Conservation (phyloP, 1,140 invertebrate species). For the Lamellibrachia luymesi region DNA sequence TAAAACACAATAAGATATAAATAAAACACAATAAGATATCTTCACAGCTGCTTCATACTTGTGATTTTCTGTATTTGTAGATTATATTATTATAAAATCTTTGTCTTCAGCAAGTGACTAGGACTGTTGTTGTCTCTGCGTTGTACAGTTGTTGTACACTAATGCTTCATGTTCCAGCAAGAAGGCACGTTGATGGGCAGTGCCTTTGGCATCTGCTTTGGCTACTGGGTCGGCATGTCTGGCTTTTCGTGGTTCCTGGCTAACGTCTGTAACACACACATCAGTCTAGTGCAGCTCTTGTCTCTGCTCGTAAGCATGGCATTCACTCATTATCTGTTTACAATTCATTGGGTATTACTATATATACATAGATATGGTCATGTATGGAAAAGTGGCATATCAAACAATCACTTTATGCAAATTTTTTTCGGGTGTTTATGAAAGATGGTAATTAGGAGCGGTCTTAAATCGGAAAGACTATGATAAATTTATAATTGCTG, state of each 20-base stretch:
- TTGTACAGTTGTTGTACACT: background rate
- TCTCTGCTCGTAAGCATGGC: slow-evolving; percentile 50
- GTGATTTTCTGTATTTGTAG: too few species aligned
- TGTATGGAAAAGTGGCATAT: background rate
- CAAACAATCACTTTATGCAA: background rate
- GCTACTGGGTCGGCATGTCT: slow-evolving; percentile 56
- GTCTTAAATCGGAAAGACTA: too few species aligned
- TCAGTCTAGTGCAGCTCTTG: slow-evolving; percentile 51
- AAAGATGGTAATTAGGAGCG: background rate
- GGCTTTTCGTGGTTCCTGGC: slow-evolving; percentile 49
- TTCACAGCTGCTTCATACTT: too few species aligned
- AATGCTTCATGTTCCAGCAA: slow-evolving; percentile 42
- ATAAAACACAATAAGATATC: too few species aligned
- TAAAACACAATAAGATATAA: too few species aligned
- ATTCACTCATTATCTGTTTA: too few species aligned
- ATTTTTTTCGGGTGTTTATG: background rate
- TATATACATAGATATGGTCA: too few species aligned
- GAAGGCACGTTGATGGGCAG: slow-evolving; percentile 59
- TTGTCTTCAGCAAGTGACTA: background rate
- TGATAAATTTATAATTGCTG: too few species aligned
- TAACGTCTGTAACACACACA: slow-evolving; percentile 53
- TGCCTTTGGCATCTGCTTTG: slow-evolving; percentile 57
- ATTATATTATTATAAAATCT: too few species aligned
- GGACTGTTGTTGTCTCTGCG: too few species aligned
- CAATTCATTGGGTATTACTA: too few species aligned